Percentiles rank a stretch among this genome's conserved stretches.
Conservation (phyloP, 1,140 invertebrate genomes). For the Cepaea nemoralis region DNA sequence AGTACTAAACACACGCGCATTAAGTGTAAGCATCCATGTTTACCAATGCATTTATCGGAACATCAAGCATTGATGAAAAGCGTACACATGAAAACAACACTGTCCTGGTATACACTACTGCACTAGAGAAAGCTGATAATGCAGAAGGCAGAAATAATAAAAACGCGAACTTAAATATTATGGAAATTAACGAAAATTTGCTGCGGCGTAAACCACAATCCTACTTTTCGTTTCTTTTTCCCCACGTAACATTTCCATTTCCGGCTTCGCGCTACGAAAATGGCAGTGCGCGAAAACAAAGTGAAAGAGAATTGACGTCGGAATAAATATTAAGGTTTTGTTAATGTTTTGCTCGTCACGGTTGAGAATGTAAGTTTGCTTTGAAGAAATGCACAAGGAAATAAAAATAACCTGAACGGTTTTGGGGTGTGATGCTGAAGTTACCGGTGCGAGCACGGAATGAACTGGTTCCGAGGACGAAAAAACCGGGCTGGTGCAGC, state of each 20-base stretch:
- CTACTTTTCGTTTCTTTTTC: background rate
- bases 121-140: background rate
- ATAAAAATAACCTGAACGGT: background rate
- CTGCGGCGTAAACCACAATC: background rate
- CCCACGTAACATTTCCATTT: background rate
- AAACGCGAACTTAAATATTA: background rate
- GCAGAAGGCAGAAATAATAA: background rate
- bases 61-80: background rate
- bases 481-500: background rate
- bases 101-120: background rate
- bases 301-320: background rate
- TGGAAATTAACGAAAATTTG: background rate
- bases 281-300: background rate
- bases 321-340: background rate
- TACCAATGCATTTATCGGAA: background rate
- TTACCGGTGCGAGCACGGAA: background rate
- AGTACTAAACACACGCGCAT: background rate
- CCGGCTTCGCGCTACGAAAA: background rate
- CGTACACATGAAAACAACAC: background rate
- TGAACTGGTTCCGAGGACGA: background rate
- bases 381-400: background rate
- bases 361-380: conserved; percentile 1
- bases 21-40: background rate
- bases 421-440: background rate
- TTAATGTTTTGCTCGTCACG: background rate